Evolutionary conservation across 2,113 vertebrate genomes (phyloP), one percentile per base, ranked within the genome.

Genomic region (Semnornis frantzii): DNA sequence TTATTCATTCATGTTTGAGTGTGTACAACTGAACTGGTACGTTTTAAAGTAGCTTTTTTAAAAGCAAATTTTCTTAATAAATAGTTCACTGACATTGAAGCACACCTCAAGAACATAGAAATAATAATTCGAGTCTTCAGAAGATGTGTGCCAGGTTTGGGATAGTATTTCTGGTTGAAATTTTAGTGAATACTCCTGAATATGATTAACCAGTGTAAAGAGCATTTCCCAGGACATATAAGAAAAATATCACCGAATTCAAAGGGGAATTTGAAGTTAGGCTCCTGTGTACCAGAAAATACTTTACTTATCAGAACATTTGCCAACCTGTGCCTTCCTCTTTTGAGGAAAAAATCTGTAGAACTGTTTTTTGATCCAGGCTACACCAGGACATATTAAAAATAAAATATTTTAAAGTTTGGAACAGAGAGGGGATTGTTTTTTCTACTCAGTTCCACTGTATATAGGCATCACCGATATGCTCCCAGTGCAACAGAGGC

Each of bases 1-100:
- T 90, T 92, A 93, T 93, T 95, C 82, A 95, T 90, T 93, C 69
- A 83, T 54, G 39, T 5, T 13, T 83, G 55, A 85, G 25, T 69
- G 16, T 46, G 46, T 71, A 37, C 2, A 4, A 71, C 23, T 0
- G 0, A 52, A 68, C 17, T 0, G 3, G 33, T 77, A 78, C n/a
- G 54, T 81, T 86, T 92, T 48, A 73, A 83, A 91, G 69, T 52
- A 88, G 33, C 42, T 14, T 39, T 52, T 64, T 59, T 94, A 80
- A 2, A 81, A 86, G 78, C 8, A 1, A 17, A 25, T 58, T 75
- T 91, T 81, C 69, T 28, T 78, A 75, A 92, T 91, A 95, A 92
- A 92, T 95, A 87, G 82, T 79, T 92, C 69, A 79, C 18, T 89
- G 55, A 70, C 66, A 82, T 63, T 87, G 84, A 82, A 91, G 64